Conservation (phyloP, 2,888 invertebrate genomes). For the Macaria notata region DNA sequence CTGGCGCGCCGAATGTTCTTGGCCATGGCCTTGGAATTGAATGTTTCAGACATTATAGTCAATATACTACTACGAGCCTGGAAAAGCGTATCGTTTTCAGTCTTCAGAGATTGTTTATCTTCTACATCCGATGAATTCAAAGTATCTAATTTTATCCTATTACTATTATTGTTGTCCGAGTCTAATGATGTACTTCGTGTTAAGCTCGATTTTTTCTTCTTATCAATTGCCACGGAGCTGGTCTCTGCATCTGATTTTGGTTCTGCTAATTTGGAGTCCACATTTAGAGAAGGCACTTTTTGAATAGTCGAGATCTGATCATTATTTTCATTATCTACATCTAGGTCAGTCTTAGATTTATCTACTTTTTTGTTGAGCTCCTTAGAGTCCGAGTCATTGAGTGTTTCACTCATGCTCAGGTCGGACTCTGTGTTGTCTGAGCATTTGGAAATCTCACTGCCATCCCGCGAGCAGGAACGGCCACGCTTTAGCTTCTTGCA, state of each 20-base stretch:
- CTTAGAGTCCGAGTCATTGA: slow-evolving; percentile 67
- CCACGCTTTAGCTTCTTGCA: slow-evolving; percentile 72
- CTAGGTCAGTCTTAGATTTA: slow-evolving; percentile 81
- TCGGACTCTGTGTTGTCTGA: slow-evolving; percentile 85
- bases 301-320: slow-evolving; percentile 79
- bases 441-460: slow-evolving; percentile 83
- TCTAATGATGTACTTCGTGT: slow-evolving; percentile 79
- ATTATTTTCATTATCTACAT: slow-evolving; percentile 81
- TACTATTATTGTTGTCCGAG: slow-evolving; percentile 81
- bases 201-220: slow-evolving; percentile 75
- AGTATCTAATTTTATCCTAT: slow-evolving; percentile 74
- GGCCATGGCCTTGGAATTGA: slow-evolving; percentile 74
- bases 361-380: slow-evolving; percentile 79
- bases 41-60: slow-evolving; percentile 80
- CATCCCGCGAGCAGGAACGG: slow-evolving; percentile 78
- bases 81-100: slow-evolving; percentile 82
- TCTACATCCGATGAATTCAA: slow-evolving; percentile 79
- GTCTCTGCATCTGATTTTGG: slow-evolving; percentile 61
- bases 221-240: slow-evolving; percentile 63
- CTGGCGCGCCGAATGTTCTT: slow-evolving; percentile 76
- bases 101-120: slow-evolving; percentile 82
- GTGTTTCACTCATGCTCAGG: slow-evolving; percentile 82
- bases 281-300: slow-evolving; percentile 78
- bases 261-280: slow-evolving; percentile 70
- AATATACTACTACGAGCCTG: slow-evolving; percentile 77